A percentile compares a stretch with the other conserved stretches of the same genome.
Conservation (phyloP, 2,888 invertebrate genomes). For the Polydrusus pterygomalis region DNA sequence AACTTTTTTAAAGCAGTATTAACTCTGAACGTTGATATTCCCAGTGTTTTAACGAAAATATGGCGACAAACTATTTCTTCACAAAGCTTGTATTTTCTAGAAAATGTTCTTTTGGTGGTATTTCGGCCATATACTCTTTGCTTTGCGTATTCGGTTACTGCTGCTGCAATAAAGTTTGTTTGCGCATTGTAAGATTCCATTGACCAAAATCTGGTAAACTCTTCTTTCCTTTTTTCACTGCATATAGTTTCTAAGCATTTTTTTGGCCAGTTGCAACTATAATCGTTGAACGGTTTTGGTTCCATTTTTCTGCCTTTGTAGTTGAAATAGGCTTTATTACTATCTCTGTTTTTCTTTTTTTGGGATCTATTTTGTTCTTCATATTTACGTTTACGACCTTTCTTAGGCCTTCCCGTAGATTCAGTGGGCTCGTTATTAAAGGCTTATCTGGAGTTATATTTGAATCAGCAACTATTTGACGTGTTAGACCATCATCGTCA, state of each 20-base stretch:
- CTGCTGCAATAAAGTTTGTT: conserved; percentile 32
- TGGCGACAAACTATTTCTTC: conserved; percentile 27
- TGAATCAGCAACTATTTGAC: conserved; percentile 33
- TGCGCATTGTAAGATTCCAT: conserved; percentile 29
- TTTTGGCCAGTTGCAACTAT: conserved; percentile 26
- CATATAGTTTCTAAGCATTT: conserved; percentile 23
- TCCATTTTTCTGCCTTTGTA: conserved; percentile 25
- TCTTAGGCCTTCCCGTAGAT: conserved; percentile 29
- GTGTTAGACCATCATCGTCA: conserved; percentile 21
- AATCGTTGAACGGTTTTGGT: conserved; percentile 20
- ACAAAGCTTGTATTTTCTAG: conserved; percentile 24
- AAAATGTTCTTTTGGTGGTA: conserved; percentile 21
- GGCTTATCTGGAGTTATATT: conserved; percentile 24
- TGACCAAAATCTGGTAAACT: conserved; percentile 32
- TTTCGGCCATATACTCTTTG: conserved; percentile 35
- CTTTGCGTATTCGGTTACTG: conserved; percentile 25
- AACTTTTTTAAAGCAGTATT: conserved; percentile 33
- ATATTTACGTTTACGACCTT: conserved; percentile 32
- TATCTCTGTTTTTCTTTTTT: conserved; percentile 29
- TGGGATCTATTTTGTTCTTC: conserved; percentile 25
- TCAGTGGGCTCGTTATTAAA: conserved; percentile 12
- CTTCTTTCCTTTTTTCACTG: conserved; percentile 33
- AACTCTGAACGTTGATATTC: conserved; percentile 31
- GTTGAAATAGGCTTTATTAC: conserved; percentile 32
- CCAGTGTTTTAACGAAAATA: conserved; percentile 35